Evolutionary conservation across 2,888 invertebrate genomes (phyloP).

Genomic region (Spialia ferax): DNA sequence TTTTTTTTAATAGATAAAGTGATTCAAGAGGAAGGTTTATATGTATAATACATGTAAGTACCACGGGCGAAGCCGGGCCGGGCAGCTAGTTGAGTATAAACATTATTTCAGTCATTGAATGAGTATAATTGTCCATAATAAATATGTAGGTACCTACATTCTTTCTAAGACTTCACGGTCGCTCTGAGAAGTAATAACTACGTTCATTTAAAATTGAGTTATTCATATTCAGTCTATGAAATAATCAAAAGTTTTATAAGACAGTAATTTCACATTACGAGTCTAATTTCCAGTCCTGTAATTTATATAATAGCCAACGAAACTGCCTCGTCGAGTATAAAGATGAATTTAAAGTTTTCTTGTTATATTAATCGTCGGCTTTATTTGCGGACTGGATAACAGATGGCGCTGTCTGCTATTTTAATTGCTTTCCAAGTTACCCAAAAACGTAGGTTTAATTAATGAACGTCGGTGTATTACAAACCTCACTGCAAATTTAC

Average conservation of each 20-base stretch:
- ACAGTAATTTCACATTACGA: slow-evolving; percentile 12
- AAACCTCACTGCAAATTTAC: no score
- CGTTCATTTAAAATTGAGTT: neutral
- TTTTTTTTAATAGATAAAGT: no score
- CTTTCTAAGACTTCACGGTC: neutral
- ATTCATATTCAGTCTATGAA: neutral
- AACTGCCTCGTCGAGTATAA: slow-evolving; percentile 6
- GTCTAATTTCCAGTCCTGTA: slow-evolving; percentile 10
- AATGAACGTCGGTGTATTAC: neutral
- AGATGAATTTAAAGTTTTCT: slow-evolving; percentile 20
- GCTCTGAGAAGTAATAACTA: neutral
- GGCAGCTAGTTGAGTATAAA: no score
- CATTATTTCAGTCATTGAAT: no score
- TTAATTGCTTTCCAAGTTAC: slow-evolving; percentile 11
- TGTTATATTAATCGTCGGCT: slow-evolving; percentile 22
- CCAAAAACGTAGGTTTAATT: neutral
- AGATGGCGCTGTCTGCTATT: slow-evolving; percentile 17
- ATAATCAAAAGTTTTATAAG: slow-evolving; percentile 9
- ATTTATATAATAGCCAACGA: slow-evolving; percentile 8
- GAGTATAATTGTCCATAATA: no score
- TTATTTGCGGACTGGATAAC: slow-evolving; percentile 7
- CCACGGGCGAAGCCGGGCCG: no score
- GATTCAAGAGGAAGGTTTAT: no score
- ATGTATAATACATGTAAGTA: no score
- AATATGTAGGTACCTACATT: neutral